Percentiles rank a stretch among this genome's conserved stretches.
Conservation (phyloP, 2,113 vertebrate species). For the Passer montanus region DNA sequence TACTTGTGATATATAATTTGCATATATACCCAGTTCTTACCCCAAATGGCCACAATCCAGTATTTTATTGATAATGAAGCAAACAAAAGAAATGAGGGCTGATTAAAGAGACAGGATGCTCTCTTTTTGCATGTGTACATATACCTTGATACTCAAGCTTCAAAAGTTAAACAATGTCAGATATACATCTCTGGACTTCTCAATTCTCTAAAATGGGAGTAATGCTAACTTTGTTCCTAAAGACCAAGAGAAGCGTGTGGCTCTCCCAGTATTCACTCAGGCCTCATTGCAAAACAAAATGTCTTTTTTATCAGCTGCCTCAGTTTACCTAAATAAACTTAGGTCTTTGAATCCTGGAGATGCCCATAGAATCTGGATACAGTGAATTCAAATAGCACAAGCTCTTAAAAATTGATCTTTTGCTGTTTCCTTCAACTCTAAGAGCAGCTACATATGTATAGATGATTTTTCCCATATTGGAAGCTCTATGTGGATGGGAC, state of each 20-base stretch:
- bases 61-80: not conserved
- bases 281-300: not conserved
- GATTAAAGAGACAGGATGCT: not conserved
- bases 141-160: not conserved
- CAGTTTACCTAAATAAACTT: not conserved
- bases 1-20: not conserved
- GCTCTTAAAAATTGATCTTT: not conserved
- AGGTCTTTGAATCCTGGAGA: not conserved
- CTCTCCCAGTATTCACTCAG: not conserved
- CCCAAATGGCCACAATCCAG: not conserved
- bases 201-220: not conserved
- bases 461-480: not conserved
- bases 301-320: not conserved
- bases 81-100: not conserved
- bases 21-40: not conserved
- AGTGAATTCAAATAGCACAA: not conserved
- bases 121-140: not conserved
- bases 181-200: not conserved
- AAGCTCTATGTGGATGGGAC: not conserved
- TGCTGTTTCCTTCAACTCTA: not conserved
- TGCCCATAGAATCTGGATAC: rapidly evolving
- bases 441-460: not conserved
- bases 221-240: not conserved
- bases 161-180: not conserved
- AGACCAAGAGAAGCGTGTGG: not conserved